Evolutionary conservation across 2,888 invertebrate genomes (phyloP), one percentile per base, ranked within the genome.

Genomic region (Ommatoiulus sabulosus): DNA sequence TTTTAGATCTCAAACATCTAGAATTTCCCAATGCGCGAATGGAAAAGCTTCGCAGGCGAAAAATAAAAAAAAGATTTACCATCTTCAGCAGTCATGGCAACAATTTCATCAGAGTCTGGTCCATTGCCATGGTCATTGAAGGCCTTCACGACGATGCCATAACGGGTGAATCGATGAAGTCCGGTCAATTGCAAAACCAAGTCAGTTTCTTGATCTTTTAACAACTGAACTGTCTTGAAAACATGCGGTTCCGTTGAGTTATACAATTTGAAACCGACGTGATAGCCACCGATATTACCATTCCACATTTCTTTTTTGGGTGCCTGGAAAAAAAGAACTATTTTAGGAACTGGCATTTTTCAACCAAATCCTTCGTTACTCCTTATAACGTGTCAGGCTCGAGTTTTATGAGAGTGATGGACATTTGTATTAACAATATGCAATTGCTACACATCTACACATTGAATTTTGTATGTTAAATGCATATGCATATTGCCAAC

Each of bases 231-330:
- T 52, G 90, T 90, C 87, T 90, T 90, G 87, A 89, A 90, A n/a
- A 89, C 89, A 86, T 89, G 88, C 35, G 89, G 89, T 46, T 89
- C 89, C n/a, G 87, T 87, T 48, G 89, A 87, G 84, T 89, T 89
- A 48, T 89, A 86, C 57, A 89, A 46, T 44, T 87, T 87, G 44
- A 93, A 93, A 3, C 93, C 93, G 44, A 93, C 92, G 90, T 92
- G 93, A 90, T 93, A 93, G 6, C 93, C 93, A 43, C 91, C 91
- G 43, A 93, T 92, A 20, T 92, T 90, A 5, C 93, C 93, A 90
- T 93, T 93, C 87, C 91, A 91, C 88, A 91, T 89, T 15, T 92
- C 91, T 46, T 87, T 89, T 84, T 86, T 87, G 10, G 89, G 89
- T 2, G 89, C 72, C 89, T 89, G 46, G 35, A 88, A 86, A 52